Evolutionary conservation across 2,888 invertebrate species (phyloP), one percentile per base, ranked within the genome.

Genomic region (Phrixothrix hirtus): DNA sequence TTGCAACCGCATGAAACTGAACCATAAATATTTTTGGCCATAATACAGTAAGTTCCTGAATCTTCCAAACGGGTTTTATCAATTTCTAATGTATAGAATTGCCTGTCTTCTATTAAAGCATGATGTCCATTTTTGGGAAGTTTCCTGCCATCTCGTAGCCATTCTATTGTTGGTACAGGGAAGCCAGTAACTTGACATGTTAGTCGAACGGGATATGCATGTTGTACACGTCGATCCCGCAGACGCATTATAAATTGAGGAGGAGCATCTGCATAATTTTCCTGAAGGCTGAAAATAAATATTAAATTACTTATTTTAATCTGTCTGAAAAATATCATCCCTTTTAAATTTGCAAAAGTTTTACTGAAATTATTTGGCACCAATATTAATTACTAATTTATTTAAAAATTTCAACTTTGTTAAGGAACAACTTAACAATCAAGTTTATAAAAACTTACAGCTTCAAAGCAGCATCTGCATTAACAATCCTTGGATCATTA

Each of bases 231-330:
- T 14, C 92, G 79, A 70, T 92, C 91, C 2, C 91, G 79, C 4
- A 92, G 77, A 1, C 92, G 81, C 90, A 92, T 91, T 1, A 90
- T 89, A 69, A 92, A 92, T 71, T 90, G 88, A 0, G 93, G 92
- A 0, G 88, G 84, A 46, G 79, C 79, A 52, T 84, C 83, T 1
- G 77, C 77, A 54, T 68, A 67, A 32, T 66, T 71, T 30, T 74
- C 70, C 44, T 70, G 70, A 6, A 72, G 61, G 36, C 70, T 55
- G 21, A 29, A 47, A 37, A 11, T 25, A 14, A 7, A 12, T 14
- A 32, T 17, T 17, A 3, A 2, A n/a, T n/a, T n/a, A n/a, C n/a
- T n/a, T n/a, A n/a, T n/a, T n/a, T n/a, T n/a, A n/a, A n/a, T n/a
- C n/a, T n/a, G n/a, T n/a, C n/a, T n/a, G n/a, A n/a, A n/a, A n/a